A percentile compares a stretch with the other conserved stretches of the same genome.
Conservation (phyloP, 2,113 vertebrate genomes). For the Saguinus imperator region DNA sequence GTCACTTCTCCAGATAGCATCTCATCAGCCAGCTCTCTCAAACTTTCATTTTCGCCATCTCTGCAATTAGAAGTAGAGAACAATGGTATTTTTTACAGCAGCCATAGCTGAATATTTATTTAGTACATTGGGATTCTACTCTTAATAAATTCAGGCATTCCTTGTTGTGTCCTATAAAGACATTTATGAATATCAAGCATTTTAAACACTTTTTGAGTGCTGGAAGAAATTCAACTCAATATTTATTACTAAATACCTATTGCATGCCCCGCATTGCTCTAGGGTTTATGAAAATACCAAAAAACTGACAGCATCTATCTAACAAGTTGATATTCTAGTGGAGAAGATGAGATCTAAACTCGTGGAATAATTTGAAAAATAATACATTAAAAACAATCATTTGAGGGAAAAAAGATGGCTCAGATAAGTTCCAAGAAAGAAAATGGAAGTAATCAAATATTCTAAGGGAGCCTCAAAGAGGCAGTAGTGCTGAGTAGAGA, state of each 20-base stretch:
- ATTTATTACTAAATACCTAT: background rate
- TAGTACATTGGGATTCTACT: background rate
- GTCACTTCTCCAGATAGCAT: background rate
- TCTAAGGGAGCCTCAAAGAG: background rate
- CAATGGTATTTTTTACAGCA: background rate
- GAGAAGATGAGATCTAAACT: background rate
- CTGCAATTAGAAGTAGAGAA: background rate
- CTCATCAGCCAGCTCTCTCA: background rate
- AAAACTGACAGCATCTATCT: background rate
- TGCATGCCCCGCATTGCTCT: background rate
- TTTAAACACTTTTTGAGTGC: background rate
- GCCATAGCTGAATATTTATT: background rate
- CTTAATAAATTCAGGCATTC: background rate
- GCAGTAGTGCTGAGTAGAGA: background rate
- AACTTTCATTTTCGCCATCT: background rate
- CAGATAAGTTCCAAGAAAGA: background rate
- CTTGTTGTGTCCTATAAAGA: background rate
- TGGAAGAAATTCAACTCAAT: background rate
- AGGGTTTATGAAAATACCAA: background rate
- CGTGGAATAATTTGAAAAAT: background rate
- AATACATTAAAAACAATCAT: background rate
- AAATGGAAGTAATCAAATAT: background rate
- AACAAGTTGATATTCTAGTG: background rate
- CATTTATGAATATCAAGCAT: background rate
- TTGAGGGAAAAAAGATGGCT: background rate